Evolutionary conservation across 2,113 vertebrate species (phyloP).

Genomic region (Noctilio leporinus): DNA sequence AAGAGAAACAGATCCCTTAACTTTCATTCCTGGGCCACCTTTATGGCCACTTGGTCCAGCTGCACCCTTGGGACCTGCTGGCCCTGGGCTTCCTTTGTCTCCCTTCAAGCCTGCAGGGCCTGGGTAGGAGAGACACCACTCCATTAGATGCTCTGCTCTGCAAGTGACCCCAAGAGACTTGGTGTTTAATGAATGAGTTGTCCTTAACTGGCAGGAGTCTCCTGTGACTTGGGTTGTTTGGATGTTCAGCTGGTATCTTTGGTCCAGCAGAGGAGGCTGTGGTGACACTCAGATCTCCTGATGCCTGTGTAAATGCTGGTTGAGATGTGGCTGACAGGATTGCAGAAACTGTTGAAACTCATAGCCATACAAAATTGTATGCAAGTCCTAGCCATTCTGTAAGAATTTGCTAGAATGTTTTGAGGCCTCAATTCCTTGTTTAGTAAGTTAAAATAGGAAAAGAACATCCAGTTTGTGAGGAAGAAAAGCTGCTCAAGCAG

Average conservation of each 20-base stretch:
- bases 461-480: background rate
- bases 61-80: background rate
- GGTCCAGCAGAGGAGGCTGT: accelerated
- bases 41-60: slow-evolving; percentile 27
- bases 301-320: accelerated
- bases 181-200: background rate
- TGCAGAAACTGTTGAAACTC: background rate
- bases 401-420: background rate
- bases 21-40: slow-evolving; percentile 22
- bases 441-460: background rate
- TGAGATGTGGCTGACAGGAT: background rate
- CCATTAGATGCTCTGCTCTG: background rate
- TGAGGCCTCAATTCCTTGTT: background rate
- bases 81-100: slow-evolving; percentile 15
- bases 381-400: background rate
- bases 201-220: background rate
- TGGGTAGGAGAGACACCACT: background rate
- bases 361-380: background rate
- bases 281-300: accelerated
- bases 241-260: background rate
- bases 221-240: background rate
- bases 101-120: slow-evolving; percentile 45
- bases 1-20: slow-evolving; percentile 7
- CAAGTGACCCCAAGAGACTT: background rate
- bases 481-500: background rate